Conservation (phyloP, 2,113 vertebrate genomes). For the Microcebus griseorufus region DNA sequence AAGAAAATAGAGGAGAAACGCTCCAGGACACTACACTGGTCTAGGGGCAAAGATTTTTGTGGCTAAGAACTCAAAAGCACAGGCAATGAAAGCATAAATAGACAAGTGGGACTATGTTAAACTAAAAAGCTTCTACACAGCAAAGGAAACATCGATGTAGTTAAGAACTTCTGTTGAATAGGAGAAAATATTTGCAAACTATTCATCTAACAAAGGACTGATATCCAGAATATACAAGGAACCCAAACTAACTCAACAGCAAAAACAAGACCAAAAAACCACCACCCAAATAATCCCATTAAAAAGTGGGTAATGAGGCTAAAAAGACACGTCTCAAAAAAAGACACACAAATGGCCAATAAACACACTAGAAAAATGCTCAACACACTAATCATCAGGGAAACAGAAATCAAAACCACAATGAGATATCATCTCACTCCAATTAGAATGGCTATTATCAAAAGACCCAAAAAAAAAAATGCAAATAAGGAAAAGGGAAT, state of each 20-base stretch:
- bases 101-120: neutral
- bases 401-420: neutral
- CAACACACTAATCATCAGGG: neutral
- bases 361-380: neutral
- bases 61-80: neutral
- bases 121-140: neutral
- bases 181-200: neutral
- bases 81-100: neutral
- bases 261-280: neutral
- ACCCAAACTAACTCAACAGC: neutral
- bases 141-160: neutral
- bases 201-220: neutral
- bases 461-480: neutral
- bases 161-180: neutral
- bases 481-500: neutral
- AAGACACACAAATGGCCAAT: neutral
- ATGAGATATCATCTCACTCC: neutral
- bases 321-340: neutral
- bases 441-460: neutral
- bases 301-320: neutral
- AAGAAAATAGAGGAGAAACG: neutral
- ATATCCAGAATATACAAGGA: neutral
- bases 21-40: neutral
- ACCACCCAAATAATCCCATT: neutral
- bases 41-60: neutral